A percentile compares a stretch with the other conserved stretches of the same genome.
Evolutionary conservation across 2,797 vertebrate genomes (phyloP).

Genomic region (Brachyalestes nurse): DNA sequence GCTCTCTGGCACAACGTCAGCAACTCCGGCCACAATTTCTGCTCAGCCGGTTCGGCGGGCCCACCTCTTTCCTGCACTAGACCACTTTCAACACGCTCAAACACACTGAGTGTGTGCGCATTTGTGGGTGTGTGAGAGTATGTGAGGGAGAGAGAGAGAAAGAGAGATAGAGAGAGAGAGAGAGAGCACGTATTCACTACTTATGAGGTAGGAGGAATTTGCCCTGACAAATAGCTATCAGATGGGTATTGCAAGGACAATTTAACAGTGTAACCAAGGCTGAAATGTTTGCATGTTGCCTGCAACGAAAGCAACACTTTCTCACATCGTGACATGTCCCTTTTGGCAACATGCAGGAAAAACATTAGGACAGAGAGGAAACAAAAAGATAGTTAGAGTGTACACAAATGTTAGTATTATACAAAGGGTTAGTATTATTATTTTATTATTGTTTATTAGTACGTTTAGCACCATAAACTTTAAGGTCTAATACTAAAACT

Average conservation of each 20-base stretch:
- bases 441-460: too few relatives aligned
- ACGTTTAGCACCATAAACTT: background rate
- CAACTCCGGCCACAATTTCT: conserved; percentile 97
- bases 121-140: background rate
- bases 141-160: conserved; percentile 22
- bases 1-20: conserved; percentile 98
- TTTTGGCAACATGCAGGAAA: background rate
- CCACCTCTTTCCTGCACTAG: conserved; percentile 77
- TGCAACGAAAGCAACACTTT: conserved; percentile 5
- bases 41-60: conserved; percentile 91
- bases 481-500: background rate
- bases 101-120: conserved; percentile 72
- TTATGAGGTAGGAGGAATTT: conserved; percentile 45
- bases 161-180: conserved; percentile 34
- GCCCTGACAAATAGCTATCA: conserved; percentile 48
- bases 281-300: conserved; percentile 46
- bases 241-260: conserved; percentile 50
- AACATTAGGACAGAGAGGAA: background rate
- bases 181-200: conserved; percentile 28
- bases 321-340: conserved; percentile 1
- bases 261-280: conserved; percentile 52
- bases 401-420: too few relatives aligned
- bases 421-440: too few relatives aligned
- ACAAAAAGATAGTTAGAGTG: conserved; percentile 10
- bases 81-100: conserved; percentile 72